Evolutionary conservation across 2,113 vertebrate species (phyloP).

Genomic region (Toxostoma redivivum): DNA sequence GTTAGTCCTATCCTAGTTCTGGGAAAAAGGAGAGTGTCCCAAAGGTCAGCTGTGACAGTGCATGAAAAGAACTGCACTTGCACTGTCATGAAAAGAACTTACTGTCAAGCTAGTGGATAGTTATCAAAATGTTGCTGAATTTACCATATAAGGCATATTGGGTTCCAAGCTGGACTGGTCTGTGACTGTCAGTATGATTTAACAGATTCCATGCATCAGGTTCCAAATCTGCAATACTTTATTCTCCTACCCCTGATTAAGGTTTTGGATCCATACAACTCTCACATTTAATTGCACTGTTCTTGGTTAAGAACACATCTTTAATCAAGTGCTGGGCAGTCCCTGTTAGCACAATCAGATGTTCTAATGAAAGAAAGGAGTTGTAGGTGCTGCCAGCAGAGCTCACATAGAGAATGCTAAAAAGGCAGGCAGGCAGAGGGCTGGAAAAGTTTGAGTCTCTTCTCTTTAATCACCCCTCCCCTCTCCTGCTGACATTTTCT

Average conservation of each 20-base stretch:
- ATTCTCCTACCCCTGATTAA: not conserved
- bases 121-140: not conserved
- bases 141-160: not conserved
- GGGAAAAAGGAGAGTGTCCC: not conserved
- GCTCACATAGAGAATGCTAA: not conserved
- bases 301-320: not conserved
- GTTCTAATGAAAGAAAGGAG: constrained; percentile 9
- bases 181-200: not conserved
- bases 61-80: not conserved
- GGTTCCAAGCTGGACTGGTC: not conserved
- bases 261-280: not conserved
- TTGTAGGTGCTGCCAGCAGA: constrained; percentile 26
- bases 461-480: constrained; percentile 2
- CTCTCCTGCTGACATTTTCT: constrained; percentile 22
- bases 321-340: constrained; percentile 10
- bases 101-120: not conserved
- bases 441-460: constrained; percentile 41
- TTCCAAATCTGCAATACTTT: not conserved
- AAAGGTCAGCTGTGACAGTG: not conserved
- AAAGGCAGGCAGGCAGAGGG: not conserved
- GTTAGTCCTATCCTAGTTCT: not conserved
- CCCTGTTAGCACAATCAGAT: not conserved
- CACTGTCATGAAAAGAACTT: not conserved
- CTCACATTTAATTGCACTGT: not conserved
- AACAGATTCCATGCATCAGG: not conserved